These are phyloP conservation scores for Campoplex capitator DNA, from an alignment of 2,888 invertebrate genomes.

Conservation along the genomic window DNA sequence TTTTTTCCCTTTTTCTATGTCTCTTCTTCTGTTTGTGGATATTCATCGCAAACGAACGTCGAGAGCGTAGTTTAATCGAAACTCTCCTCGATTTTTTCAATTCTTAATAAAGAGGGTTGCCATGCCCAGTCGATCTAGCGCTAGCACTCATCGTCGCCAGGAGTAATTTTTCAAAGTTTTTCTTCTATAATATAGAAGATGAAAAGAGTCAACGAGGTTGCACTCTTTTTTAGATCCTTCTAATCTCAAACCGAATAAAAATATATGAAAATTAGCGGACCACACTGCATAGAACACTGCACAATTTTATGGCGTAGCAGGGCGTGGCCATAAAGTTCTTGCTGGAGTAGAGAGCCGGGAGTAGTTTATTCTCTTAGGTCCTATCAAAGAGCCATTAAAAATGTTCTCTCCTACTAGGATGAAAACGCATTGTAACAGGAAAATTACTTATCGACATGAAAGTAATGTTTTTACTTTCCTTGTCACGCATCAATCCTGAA, in stretches of 20 bases:
- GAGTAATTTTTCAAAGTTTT: background rate
- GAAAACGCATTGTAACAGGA: background rate
- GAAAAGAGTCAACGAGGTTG: background rate
- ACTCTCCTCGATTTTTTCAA: background rate
- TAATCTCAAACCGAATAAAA: background rate
- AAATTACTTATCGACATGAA: conserved; percentile 4
- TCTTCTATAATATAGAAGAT: background rate
- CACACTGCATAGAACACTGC: background rate
- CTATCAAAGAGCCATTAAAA: conserved; percentile 13
- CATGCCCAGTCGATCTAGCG: too few species aligned
- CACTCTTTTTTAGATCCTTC: background rate
- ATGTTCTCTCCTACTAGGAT: background rate
- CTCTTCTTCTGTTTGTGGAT: background rate
- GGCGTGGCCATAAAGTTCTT: conserved; percentile 9
- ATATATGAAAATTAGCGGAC: background rate
- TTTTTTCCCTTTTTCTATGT: background rate
- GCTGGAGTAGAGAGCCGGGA: background rate
- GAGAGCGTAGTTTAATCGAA: background rate
- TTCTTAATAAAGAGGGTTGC: background rate
- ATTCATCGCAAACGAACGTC: conserved; percentile 1
- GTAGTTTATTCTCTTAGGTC: background rate
- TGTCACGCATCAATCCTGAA: background rate
- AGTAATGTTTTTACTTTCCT: background rate
- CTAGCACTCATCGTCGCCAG: too few species aligned
- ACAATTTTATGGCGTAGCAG: background rate